Percentiles rank a stretch among this genome's conserved stretches.
Evolutionary conservation across 2,797 vertebrate genomes (phyloP).

Genomic region (Taenioides sp.): DNA sequence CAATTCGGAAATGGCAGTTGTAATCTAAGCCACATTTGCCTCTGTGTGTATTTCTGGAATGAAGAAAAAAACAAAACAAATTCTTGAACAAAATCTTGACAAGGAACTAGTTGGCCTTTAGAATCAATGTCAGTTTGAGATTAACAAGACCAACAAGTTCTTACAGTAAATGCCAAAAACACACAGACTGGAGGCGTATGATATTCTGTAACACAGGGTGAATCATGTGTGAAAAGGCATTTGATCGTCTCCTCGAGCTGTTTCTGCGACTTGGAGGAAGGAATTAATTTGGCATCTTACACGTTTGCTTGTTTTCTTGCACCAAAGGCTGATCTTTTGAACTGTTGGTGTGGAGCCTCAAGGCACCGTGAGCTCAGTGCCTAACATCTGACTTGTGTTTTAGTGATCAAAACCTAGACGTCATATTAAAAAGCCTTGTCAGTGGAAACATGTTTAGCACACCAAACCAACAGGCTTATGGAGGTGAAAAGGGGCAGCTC

Average conservation of each 20-base stretch:
- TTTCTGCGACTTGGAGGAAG: slow-evolving; percentile 69
- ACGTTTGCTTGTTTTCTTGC: slow-evolving; percentile 76
- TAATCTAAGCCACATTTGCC: slow-evolving; percentile 44
- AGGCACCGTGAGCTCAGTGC: slow-evolving; percentile 76
- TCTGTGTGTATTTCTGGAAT: slow-evolving; percentile 18
- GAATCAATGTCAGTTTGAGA: slow-evolving; percentile 26
- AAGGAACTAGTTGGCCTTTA: slow-evolving; percentile 23
- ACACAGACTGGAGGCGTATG: slow-evolving; percentile 35
- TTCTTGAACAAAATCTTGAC: neutral
- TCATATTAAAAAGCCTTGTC: slow-evolving; percentile 70
- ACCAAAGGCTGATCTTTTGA: slow-evolving; percentile 76
- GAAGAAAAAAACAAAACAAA: slow-evolving; percentile 21
- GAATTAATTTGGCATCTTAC: slow-evolving; percentile 75
- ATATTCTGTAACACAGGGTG: slow-evolving; percentile 24
- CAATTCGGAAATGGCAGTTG: slow-evolving; percentile 43
- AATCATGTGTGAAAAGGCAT: slow-evolving; percentile 36
- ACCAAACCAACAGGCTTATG: slow-evolving; percentile 52
- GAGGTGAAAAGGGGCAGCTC: slow-evolving; percentile 48
- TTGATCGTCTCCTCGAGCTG: slow-evolving; percentile 38
- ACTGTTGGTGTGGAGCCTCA: slow-evolving; percentile 72
- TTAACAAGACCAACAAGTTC: slow-evolving; percentile 25
- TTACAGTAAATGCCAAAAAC: slow-evolving; percentile 19
- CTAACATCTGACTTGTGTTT: slow-evolving; percentile 76
- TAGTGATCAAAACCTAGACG: slow-evolving; percentile 71
- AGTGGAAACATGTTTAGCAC: slow-evolving; percentile 71